phyloP scores from a whole-genome alignment of 2,797 vertebrate species.

The Discoglossus pictus region DNA sequence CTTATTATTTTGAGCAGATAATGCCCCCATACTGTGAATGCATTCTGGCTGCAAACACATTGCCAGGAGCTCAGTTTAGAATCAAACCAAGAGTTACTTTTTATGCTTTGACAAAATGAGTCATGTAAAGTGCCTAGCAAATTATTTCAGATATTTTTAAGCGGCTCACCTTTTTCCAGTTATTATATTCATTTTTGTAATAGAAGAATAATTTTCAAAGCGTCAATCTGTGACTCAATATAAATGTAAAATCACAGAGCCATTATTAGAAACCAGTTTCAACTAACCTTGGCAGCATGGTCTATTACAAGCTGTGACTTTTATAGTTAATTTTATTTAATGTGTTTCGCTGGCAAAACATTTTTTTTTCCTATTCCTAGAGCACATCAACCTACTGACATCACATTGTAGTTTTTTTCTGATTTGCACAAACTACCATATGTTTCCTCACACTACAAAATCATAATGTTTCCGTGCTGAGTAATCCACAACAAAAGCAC shows the following conservation, averaged over 20 bases:
- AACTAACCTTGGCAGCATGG: conserved; percentile 20
- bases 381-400: conserved; percentile 38
- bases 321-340: conserved; percentile 21
- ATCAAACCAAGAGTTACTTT: conserved; percentile 57
- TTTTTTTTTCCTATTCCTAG: conserved; percentile 14
- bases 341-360: conserved; percentile 27
- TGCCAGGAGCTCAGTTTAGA: conserved; percentile 70
- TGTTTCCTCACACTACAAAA: conserved; percentile 66
- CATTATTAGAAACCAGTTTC: conserved; percentile 30
- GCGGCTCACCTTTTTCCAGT: too few relatives aligned
- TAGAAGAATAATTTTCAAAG: neutral
- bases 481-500: conserved; percentile 72
- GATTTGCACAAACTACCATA: conserved; percentile 59
- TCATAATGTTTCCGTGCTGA: conserved; percentile 63
- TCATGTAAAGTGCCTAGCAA: too few relatives aligned
- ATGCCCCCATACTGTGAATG: conserved; percentile 78
- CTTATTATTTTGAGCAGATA: conserved; percentile 74
- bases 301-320: conserved; percentile 30
- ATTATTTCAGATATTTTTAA: too few relatives aligned
- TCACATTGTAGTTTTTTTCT: conserved; percentile 54
- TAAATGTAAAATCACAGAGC: conserved; percentile 10
- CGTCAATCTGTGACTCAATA: neutral
- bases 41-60: conserved; percentile 72
- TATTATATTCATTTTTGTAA: too few relatives aligned
- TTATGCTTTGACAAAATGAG: conserved; percentile 28